These are phyloP conservation scores for Muricea muricata DNA, from an alignment of 92 coral and sea anemone genomes.

Conservation along the genomic window DNA sequence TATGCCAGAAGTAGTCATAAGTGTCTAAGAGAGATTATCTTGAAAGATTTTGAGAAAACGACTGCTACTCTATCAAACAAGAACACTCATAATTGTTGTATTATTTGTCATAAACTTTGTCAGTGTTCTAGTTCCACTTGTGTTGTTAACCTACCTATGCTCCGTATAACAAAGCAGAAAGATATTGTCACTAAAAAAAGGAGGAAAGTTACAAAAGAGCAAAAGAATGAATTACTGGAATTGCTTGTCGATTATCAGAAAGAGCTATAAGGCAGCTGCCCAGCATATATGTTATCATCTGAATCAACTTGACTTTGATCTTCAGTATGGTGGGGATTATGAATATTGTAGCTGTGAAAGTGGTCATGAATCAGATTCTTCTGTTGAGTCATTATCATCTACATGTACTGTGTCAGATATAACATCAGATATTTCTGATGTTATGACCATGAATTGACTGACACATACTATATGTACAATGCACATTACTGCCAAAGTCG, in stretches of 20 bases:
- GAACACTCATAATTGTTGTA: not conserved
- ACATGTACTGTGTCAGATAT: too few relatives aligned
- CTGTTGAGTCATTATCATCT: too few relatives aligned
- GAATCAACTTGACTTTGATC: not conserved
- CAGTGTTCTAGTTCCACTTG: not conserved
- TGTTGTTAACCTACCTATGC: not conserved
- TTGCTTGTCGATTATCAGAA: too few relatives aligned
- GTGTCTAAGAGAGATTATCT: constrained; percentile 47
- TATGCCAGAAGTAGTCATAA: constrained; percentile 21
- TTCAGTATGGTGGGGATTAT: not conserved
- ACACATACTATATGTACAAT: too few relatives aligned
- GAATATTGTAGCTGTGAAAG: too few relatives aligned
- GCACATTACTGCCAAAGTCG: too few relatives aligned
- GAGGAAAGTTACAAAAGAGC: not conserved
- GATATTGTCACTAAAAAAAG: not conserved
- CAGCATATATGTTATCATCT: too few relatives aligned
- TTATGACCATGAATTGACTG: too few relatives aligned
- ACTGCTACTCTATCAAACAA: not conserved
- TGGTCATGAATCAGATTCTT: too few relatives aligned
- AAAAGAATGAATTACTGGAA: not conserved
- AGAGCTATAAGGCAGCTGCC: too few relatives aligned
- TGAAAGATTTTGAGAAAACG: constrained; percentile 9
- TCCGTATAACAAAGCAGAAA: not conserved
- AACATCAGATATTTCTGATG: too few relatives aligned
- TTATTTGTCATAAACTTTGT: not conserved